These are phyloP conservation scores for Psilopogon haemacephalus DNA, from an alignment of 2,113 vertebrate genomes.

Conservation along the genomic window DNA sequence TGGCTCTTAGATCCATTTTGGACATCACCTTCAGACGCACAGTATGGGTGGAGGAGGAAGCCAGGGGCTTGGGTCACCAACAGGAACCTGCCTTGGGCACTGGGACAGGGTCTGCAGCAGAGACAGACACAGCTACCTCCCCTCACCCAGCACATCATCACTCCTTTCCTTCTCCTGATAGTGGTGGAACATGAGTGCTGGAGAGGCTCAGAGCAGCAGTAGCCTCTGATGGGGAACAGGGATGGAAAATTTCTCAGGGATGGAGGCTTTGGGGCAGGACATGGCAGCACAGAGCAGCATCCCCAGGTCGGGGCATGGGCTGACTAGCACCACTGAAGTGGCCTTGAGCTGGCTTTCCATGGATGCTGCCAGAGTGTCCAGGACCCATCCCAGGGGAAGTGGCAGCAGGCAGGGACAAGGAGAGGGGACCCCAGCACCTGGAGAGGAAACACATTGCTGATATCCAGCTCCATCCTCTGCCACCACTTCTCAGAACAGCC, in stretches of 20 bases:
- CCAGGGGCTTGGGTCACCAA: not conserved
- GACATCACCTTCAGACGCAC: not conserved
- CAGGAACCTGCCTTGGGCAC: rapidly evolving
- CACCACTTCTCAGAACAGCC: not conserved
- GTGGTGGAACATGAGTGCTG: not conserved
- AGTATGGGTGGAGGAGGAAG: not conserved
- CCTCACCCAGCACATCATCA: rapidly evolving
- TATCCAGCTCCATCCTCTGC: not conserved
- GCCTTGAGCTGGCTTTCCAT: not conserved
- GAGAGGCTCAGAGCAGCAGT: not conserved
- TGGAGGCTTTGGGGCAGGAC: not conserved
- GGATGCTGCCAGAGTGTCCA: not conserved
- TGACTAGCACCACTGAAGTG: rapidly evolving
- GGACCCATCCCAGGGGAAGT: not conserved
- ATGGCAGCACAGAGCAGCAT: not conserved
- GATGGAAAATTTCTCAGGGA: not conserved
- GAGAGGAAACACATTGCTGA: not conserved
- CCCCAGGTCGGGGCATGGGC: rapidly evolving
- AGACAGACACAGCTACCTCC: not conserved
- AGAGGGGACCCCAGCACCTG: not conserved
- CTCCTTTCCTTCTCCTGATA: not conserved
- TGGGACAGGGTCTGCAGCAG: not conserved
- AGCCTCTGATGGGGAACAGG: not conserved
- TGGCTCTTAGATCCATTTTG: not conserved
- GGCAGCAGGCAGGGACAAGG: not conserved